Conservation (phyloP, 53 echinoderm and acorn worm species). For the Luidia sarsii region DNA sequence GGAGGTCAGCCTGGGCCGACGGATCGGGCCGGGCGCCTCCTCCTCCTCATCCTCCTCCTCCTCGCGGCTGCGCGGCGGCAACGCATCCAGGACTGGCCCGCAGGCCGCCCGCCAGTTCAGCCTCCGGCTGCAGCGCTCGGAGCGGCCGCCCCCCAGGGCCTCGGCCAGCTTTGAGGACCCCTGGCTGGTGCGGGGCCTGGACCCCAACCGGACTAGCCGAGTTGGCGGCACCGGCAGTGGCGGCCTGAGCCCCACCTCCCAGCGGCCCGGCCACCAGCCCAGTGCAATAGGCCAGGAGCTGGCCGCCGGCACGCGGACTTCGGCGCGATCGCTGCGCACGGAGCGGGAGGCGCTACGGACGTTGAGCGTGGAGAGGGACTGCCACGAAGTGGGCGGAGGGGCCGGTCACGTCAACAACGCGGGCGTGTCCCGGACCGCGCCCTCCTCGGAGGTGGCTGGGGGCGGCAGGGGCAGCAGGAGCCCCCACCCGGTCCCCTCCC, state of each 20-base stretch:
- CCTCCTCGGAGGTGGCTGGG: too few species aligned
- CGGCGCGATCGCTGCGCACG: slow-evolving; percentile 15
- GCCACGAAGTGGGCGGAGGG: slow-evolving; percentile 13
- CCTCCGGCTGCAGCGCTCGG: slow-evolving; percentile 62
- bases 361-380: slow-evolving; percentile 8
- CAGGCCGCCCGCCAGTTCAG: slow-evolving; percentile 51
- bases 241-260: slow-evolving; percentile 39
- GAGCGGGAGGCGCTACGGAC: slow-evolving; percentile 11
- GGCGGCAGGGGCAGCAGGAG: too few species aligned
- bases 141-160: slow-evolving; percentile 26
- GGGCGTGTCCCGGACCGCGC: neutral
- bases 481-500: slow-evolving; percentile 18
- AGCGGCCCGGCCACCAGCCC: slow-evolving; percentile 12
- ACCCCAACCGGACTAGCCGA: slow-evolving; percentile 40
- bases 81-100: slow-evolving; percentile 2
- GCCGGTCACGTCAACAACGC: slow-evolving; percentile 25
- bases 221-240: neutral
- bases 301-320: neutral
- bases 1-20: neutral
- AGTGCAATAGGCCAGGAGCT: slow-evolving; percentile 44
- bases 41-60: too few species aligned
- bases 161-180: slow-evolving; percentile 71
- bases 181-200: slow-evolving; percentile 56
- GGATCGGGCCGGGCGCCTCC: too few species aligned
- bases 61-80: slow-evolving; percentile 21